Evolutionary conservation across 2,888 invertebrate species (phyloP).

Genomic region (Coelopa pilipes): DNA sequence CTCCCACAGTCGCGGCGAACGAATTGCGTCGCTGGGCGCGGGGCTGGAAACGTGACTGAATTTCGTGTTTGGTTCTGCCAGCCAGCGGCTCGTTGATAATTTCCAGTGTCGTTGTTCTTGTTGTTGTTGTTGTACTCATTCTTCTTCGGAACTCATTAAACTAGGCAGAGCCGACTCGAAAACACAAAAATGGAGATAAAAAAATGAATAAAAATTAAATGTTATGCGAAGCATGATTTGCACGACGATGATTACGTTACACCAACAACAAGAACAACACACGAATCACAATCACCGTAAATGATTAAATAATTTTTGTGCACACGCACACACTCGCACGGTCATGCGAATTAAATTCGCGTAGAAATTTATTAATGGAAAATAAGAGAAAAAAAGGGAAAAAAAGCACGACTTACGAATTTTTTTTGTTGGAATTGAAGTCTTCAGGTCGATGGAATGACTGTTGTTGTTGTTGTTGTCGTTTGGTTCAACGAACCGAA

Average conservation of each 20-base stretch:
- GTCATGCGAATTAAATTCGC: not conserved
- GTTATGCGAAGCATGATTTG: slow-evolving; percentile 1
- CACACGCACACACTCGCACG: not conserved
- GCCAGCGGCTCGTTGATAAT: too few species aligned
- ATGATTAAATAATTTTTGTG: slow-evolving; percentile 18
- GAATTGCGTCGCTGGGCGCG: not conserved
- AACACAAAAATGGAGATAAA: not conserved
- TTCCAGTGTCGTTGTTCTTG: too few species aligned
- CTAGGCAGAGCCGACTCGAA: too few species aligned
- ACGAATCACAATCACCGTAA: not conserved
- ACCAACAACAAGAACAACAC: not conserved
- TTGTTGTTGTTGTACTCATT: too few species aligned
- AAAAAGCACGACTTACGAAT: not conserved
- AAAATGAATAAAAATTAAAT: slow-evolving; percentile 38
- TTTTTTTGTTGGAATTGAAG: slow-evolving; percentile 21
- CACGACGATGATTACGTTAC: not conserved
- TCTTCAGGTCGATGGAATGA: not conserved
- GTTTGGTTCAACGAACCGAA: slow-evolving; percentile 26
- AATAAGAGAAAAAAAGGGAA: not conserved
- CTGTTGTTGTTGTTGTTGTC: slow-evolving; percentile 9
- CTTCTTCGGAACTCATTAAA: too few species aligned
- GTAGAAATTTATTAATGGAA: slow-evolving; percentile 16
- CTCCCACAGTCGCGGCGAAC: not conserved
- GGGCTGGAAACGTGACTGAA: slow-evolving; percentile 1
- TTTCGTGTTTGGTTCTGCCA: not conserved